Conservation (phyloP, 2,888 invertebrate species). For the Metallyticus violacea region DNA sequence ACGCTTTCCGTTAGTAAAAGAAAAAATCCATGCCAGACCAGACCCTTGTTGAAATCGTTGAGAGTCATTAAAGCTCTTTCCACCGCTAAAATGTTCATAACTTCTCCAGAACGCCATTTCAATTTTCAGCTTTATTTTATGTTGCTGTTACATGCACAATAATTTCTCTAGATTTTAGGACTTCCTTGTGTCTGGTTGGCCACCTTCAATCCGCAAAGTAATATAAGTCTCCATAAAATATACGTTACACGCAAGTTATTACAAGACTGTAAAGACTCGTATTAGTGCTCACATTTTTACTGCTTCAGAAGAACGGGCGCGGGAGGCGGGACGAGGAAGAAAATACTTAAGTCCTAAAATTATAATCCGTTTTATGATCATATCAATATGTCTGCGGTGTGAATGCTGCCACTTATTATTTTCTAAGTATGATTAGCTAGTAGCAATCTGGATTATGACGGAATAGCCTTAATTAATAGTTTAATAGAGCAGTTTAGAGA, state of each 20-base stretch:
- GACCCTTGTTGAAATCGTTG: neutral
- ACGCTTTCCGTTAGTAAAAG: neutral
- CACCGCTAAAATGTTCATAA: neutral
- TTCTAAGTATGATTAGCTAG: slow-evolving; percentile 21
- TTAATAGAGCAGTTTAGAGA: slow-evolving; percentile 23
- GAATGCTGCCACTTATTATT: slow-evolving; percentile 13
- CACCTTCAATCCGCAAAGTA: slow-evolving; percentile 3
- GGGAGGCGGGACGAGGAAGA: neutral
- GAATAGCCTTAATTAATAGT: slow-evolving; percentile 18
- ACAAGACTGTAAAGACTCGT: slow-evolving; percentile 9
- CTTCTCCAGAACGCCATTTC: neutral
- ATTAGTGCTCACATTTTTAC: neutral
- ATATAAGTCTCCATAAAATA: slow-evolving; percentile 21
- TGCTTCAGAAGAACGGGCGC: neutral
- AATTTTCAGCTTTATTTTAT: slow-evolving; percentile 12
- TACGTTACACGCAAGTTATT: slow-evolving; percentile 12
- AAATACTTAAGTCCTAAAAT: neutral
- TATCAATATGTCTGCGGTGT: neutral
- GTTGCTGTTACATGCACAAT: neutral
- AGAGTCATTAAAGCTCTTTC: neutral
- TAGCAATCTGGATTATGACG: neutral
- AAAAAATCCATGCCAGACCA: neutral
- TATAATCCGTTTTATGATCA: slow-evolving; percentile 16
- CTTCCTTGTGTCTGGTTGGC: neutral
- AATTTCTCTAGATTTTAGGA: neutral